phyloP scores from a whole-genome alignment of 2,888 invertebrate genomes.

The Campoplex capitator region DNA sequence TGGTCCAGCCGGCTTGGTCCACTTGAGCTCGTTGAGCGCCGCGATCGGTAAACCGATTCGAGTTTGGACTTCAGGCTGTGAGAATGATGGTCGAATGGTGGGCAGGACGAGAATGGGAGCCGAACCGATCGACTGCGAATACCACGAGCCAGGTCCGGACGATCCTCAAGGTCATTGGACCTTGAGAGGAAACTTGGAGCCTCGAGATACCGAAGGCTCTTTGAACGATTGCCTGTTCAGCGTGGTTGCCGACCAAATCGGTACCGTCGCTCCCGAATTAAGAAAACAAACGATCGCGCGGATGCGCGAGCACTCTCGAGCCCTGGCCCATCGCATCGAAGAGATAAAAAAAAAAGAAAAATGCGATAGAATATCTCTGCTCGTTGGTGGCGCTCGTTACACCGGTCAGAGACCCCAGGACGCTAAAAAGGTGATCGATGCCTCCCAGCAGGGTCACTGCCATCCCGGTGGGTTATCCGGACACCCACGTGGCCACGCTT shows the following conservation, averaged over 20 bases:
- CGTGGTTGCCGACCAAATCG: conserved; percentile 73
- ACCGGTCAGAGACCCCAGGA: conserved; percentile 65
- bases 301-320: conserved; percentile 66
- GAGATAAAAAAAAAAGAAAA: conserved; percentile 55
- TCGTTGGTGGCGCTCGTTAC: conserved; percentile 78
- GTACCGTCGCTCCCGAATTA: conserved; percentile 56
- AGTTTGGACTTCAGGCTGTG: conserved; percentile 63
- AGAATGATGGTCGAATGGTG: conserved; percentile 53
- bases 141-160: conserved; percentile 61
- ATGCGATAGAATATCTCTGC: conserved; percentile 61
- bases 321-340: conserved; percentile 63
- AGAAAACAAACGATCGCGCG: conserved; percentile 53
- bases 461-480: conserved; percentile 64
- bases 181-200: conserved; percentile 67
- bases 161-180: conserved; percentile 75
- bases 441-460: conserved; percentile 72
- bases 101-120: conserved; percentile 42
- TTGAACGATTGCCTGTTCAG: conserved; percentile 76
- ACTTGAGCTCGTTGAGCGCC: conserved; percentile 70
- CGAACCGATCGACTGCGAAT: conserved; percentile 68
- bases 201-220: conserved; percentile 28
- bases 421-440: conserved; percentile 71
- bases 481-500: conserved; percentile 78
- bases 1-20: conserved; percentile 72
- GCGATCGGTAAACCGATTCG: conserved; percentile 67